phyloP scores from a whole-genome alignment of 2,797 vertebrate species.

The Onychomys leucogaster region DNA sequence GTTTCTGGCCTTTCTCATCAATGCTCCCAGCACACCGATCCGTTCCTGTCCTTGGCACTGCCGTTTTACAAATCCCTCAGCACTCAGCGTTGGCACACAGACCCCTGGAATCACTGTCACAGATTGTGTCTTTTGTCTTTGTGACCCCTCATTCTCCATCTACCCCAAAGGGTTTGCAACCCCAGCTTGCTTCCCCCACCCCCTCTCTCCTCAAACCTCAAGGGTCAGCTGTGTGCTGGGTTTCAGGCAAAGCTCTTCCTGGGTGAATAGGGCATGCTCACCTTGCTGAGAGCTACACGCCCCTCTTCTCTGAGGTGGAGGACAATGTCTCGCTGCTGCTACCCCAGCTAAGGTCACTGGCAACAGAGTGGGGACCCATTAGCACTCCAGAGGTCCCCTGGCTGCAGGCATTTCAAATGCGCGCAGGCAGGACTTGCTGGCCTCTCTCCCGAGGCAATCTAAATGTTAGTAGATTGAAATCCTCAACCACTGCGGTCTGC shows the following conservation, averaged over 20 bases:
- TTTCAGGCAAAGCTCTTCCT: fast-evolving
- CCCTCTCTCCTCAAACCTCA: not conserved
- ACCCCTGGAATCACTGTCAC: not conserved
- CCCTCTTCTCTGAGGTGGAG: not conserved
- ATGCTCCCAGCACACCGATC: not conserved
- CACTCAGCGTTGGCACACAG: fast-evolving
- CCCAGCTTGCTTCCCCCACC: too few relatives aligned
- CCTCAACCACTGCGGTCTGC: not conserved
- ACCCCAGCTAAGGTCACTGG: fast-evolving
- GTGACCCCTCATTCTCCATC: not conserved
- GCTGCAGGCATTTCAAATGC: not conserved
- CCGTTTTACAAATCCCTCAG: not conserved
- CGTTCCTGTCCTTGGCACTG: not conserved
- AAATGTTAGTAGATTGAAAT: slow-evolving; percentile 44
- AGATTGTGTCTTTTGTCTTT: not conserved
- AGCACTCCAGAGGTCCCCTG: not conserved
- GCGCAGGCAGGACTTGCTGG: not conserved
- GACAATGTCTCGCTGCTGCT: not conserved
- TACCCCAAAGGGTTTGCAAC: not conserved
- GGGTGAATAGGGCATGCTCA: not conserved
- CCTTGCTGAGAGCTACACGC: not conserved
- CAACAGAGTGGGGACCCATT: not conserved
- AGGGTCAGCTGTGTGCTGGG: not conserved
- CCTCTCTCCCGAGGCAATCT: not conserved
- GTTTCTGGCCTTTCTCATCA: not conserved